Evolutionary conservation across 2,888 invertebrate species (phyloP), one percentile per base, ranked within the genome.

Genomic region (Harmothoe impar): DNA sequence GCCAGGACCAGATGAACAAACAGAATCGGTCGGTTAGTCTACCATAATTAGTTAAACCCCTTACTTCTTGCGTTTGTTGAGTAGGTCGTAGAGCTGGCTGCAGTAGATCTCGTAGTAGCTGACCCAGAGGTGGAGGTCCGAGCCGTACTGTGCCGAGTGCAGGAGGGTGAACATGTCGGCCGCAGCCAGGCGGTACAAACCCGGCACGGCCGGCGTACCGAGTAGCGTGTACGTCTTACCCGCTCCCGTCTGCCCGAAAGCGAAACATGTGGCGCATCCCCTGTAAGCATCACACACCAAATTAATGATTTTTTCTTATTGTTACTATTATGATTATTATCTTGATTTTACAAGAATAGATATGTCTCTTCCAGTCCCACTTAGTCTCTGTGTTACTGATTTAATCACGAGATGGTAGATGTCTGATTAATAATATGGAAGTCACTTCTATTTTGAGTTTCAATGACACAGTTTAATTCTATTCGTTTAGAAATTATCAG

Each of bases 31-130:
- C n/a, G n/a, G n/a, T n/a, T n/a, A n/a, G n/a, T n/a, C n/a, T n/a
- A n/a, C n/a, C n/a, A n/a, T n/a, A n/a, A n/a, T n/a, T n/a, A n/a
- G n/a, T n/a, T n/a, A 62, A 62, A n/a, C 15, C 31, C 78, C 91
- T 88, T 35, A 95, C 95, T 94, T 94, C 91, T 95, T 95, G 90
- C 95, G 93, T 89, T 94, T 94, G 92, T 95, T 95, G 33, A 95
- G 94, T 5, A 96, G 94, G 91, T 96, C 96, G 94, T 94, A 95
- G 89, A 96, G 93, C 92, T 96, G 95, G 29, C 95, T 94, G 93
- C 95, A 95, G 93, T 96, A 95, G 90, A 96, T 95, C 93, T 96
- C 96, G 92, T 95, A 95, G 93, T 94, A 95, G 93, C 95, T 95
- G 93, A 95, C 94, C 95, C 95, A 95, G 20, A 95, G 94, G 81